Base-by-base conservation (phyloP, 2,888 invertebrate species). In the Bembecia ichneumoniformis region DNA sequence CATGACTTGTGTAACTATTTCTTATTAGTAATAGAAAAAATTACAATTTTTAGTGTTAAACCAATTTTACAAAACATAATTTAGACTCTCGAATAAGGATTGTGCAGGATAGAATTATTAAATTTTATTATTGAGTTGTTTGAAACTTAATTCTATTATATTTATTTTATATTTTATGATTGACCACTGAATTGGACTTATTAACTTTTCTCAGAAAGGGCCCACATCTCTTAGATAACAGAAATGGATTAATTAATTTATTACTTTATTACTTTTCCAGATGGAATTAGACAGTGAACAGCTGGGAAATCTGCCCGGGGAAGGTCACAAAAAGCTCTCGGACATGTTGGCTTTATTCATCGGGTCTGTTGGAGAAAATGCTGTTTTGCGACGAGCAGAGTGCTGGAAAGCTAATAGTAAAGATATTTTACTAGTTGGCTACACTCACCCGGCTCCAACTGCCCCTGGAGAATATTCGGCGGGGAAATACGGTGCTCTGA, bases 341-440 rank as follows among this genome's bases (percentile, higher is more conserved):
- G 97, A 98, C 81, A 89, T 93, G 59, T 82, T 96, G 49, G 97
- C 96, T 0, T 75, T 97, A 51, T 89, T 93, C 49, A 96, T 98
- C 62, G 97, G 97, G 3, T 90, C 89, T 49, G 89, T 98, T 3
- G 97, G 98, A 1, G 98, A 98, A 82, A 98, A 98, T 79, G 94
- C 98, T 43, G 82, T 90, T 2, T 78, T 96, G 5, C 89, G 92
- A 49, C 89, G 97, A 53, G 97, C 95, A 0, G 87, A 94, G 40
- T 93, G 93, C 69, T 90, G 94, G 74, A 93, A 91, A 71, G 89
- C 90, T 0, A 86, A 87, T 53, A 64, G 51, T 46, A 70, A 70
- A 20, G 83, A 82, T 52, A 74, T 87, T 1, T 79, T 76, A 57
- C 81, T 97, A 13, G 79, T 91, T 51, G 94, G 93, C 34, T 94